Base-by-base conservation (phyloP, 2,888 invertebrate genomes). In the Lithophane semibrunnea region DNA sequence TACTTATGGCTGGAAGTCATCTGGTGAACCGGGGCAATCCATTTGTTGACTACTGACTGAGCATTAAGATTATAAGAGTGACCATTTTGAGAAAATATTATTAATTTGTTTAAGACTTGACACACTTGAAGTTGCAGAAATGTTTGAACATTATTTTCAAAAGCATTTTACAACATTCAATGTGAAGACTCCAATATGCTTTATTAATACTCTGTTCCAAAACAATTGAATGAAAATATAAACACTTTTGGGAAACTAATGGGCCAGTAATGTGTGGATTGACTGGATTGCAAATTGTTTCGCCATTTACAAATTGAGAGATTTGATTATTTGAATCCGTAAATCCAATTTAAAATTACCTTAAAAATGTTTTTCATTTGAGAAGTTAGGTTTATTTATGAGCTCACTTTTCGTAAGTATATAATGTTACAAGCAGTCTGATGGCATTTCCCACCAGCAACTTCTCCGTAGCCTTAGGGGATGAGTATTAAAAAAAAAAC, bases 11-110 rank as follows among this genome's bases (percentile, higher is more conserved):
- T 73, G 79, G 88, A 82, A 82, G 91, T 81, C 85, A 61, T 88
- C 90, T 78, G 90, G 86, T 81, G 90, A 86, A 78, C 80, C 79
- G 86, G 75, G 87, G 75, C 71, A 89, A 89, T 85, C 88, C 86
- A 84, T 86, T 78, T 87, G 81, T 79, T 77, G 75, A 81, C 81
- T 87, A 88, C 77, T 73, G 79, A 88, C 76, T 75, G 77, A 81
- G 79, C 79, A 77, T 80, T 83, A 80, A 84, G 44, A 88, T 87
- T 79, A 90, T 81, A 87, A 89, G 88, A 88, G 84, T 85, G 86
- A 82, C 85, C 86, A 82, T 82, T 81, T 77, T 61, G 24, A 54
- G 72, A 65, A 66, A 79, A 76, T 72, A 52, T 67, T 47, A 66
- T 69, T 47, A 61, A 75, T 65, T 63, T 54, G 73, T 75, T 78